These are phyloP conservation scores for Drosophila setifemur DNA, from an alignment of 1,140 invertebrate genomes.

Conservation along the genomic window DNA sequence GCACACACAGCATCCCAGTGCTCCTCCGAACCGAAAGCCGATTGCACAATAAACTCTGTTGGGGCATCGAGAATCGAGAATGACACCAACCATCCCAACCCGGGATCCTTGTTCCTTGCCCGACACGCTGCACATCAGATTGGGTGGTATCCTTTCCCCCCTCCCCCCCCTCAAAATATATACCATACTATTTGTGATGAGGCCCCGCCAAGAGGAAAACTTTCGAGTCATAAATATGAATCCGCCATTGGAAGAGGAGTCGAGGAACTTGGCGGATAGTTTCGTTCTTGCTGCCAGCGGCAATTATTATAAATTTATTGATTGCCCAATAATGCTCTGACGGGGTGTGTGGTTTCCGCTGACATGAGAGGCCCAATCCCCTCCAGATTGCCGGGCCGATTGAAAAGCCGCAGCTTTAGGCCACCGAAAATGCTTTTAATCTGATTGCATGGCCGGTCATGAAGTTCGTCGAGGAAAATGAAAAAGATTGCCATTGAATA, in stretches of 20 bases:
- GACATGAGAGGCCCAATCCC: constrained; percentile 9
- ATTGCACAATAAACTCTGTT: constrained; percentile 33
- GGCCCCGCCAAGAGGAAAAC: constrained; percentile 58
- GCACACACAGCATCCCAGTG: neutral
- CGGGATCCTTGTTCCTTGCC: neutral
- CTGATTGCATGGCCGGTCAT: constrained; percentile 68
- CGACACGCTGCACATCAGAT: constrained; percentile 20
- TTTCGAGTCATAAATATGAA: constrained; percentile 71
- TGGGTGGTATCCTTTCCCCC: neutral
- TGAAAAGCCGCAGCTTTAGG: constrained; percentile 16
- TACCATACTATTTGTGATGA: constrained; percentile 44
- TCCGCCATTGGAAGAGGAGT: constrained; percentile 12
- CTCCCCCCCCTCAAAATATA: neutral
- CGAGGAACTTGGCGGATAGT: constrained; percentile 63
- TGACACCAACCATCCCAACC: constrained; percentile 12
- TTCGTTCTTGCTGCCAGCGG: constrained; percentile 50
- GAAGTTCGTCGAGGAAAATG: constrained; percentile 32
- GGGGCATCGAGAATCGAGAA: constrained; percentile 24
- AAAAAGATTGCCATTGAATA: constrained; percentile 40
- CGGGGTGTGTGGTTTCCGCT: constrained; percentile 16
- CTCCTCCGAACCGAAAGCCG: constrained; percentile 4
- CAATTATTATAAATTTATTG: constrained; percentile 80
- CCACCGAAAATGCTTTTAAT: constrained; percentile 72
- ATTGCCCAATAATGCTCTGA: constrained; percentile 60
- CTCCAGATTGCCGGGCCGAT: neutral